Evolutionary conservation across 2,113 vertebrate species (phyloP).

Genomic region (Phocoena phocoena): DNA sequence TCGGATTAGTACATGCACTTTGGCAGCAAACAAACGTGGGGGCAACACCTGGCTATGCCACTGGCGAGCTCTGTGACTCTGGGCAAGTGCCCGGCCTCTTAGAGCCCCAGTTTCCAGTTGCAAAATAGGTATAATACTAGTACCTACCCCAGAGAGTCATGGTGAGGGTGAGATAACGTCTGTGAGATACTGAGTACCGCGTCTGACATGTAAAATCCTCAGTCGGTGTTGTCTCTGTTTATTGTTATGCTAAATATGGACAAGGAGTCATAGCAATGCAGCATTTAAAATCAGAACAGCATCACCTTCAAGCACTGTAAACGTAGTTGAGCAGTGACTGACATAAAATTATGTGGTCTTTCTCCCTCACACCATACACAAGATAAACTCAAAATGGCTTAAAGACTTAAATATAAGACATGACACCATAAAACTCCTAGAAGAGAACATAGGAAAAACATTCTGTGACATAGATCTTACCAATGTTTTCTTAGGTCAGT

Average conservation of each 20-base stretch:
- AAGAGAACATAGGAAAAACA: no score
- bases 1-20: neutral
- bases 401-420: no score
- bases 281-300: neutral
- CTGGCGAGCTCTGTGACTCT: neutral
- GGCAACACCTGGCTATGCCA: neutral
- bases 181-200: neutral
- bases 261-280: neutral
- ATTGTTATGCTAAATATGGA: constrained; percentile 7
- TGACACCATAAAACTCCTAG: no score
- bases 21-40: neutral
- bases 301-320: neutral
- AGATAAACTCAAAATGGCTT: neutral
- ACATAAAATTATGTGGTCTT: neutral
- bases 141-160: neutral
- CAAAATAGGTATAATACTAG: neutral
- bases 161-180: neutral
- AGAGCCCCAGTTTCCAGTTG: neutral
- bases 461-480: no score
- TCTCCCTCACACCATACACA: neutral
- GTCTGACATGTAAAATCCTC: neutral
- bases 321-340: neutral
- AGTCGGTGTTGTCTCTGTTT: neutral
- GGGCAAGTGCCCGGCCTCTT: neutral
- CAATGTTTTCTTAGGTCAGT: no score